Evolutionary conservation across 1,140 invertebrate genomes (phyloP).

Genomic region (Mya arenaria): DNA sequence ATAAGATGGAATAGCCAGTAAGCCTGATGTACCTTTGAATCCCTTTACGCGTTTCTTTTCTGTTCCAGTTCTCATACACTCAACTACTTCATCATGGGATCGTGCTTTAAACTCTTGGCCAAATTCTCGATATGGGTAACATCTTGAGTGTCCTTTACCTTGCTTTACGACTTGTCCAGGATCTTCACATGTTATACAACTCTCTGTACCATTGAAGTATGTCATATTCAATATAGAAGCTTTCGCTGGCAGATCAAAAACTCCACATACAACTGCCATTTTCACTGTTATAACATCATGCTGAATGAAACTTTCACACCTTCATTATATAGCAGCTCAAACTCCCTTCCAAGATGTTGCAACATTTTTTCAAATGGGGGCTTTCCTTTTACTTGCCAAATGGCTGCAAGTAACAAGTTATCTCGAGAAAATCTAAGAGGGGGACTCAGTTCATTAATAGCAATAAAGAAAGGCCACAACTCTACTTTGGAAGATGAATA

Average conservation of each 20-base stretch:
- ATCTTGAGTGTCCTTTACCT: conserved; percentile 45
- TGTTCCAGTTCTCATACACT: conserved; percentile 49
- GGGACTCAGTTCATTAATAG: conserved; percentile 43
- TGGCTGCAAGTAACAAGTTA: conserved; percentile 25
- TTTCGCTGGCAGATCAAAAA: conserved; percentile 32
- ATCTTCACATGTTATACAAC: conserved; percentile 52
- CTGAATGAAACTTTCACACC: conserved; percentile 3
- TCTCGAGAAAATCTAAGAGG: conserved; percentile 31
- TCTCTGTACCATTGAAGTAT: conserved; percentile 29
- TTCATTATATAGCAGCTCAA: conserved; percentile 8
- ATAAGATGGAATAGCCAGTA: conserved; percentile 36
- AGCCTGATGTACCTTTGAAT: conserved; percentile 14
- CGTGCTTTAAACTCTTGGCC: conserved; percentile 8
- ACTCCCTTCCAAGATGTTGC: conserved; percentile 30
- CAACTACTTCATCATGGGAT: conserved; percentile 43
- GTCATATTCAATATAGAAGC: conserved; percentile 25
- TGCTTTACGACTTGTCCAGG: conserved; percentile 43
- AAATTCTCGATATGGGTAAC: conserved; percentile 29
- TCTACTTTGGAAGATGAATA: conserved; percentile 8
- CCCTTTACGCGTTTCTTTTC: conserved; percentile 6
- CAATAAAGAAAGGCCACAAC: conserved; percentile 31
- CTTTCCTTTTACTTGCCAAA: conserved; percentile 43
- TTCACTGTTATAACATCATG: conserved; percentile 26
- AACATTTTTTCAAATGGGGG: conserved; percentile 16
- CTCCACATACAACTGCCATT: conserved; percentile 12